phyloP scores from a whole-genome alignment of 2,888 invertebrate genomes.

The Stenodera caucasica region DNA sequence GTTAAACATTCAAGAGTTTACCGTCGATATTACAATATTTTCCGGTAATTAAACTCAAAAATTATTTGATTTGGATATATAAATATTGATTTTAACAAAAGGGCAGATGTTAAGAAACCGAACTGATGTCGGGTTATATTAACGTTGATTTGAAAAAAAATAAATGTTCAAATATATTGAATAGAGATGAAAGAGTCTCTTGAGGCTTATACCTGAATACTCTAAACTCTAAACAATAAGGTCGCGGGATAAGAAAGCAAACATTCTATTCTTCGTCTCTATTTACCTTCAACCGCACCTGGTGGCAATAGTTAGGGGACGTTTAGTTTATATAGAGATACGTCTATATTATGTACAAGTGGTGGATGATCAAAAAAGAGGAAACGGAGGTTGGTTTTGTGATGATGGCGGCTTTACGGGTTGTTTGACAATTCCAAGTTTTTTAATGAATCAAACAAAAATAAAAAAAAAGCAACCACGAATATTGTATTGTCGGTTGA shows the following conservation, averaged over 20 bases:
- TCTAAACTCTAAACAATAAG: slow-evolving; percentile 45
- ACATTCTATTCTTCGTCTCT: slow-evolving; percentile 41
- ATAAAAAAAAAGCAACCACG: no score
- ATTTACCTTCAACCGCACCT: slow-evolving; percentile 47
- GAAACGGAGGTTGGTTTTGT: neutral
- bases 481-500: no score
- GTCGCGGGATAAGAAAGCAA: slow-evolving; percentile 44
- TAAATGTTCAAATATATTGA: slow-evolving; percentile 29
- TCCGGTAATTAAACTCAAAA: slow-evolving; percentile 43
- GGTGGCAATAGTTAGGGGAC: slow-evolving; percentile 26
- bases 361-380: neutral
- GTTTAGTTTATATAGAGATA: neutral
- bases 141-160: slow-evolving; percentile 16
- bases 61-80: slow-evolving; percentile 38
- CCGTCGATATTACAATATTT: slow-evolving; percentile 43
- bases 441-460: neutral
- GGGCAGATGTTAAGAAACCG: slow-evolving; percentile 35
- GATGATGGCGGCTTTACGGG: neutral
- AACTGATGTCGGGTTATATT: slow-evolving; percentile 39
- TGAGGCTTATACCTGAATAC: slow-evolving; percentile 41
- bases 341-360: no score
- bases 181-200: slow-evolving; percentile 36
- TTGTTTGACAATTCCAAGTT: neutral
- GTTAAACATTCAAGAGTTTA: slow-evolving; percentile 33
- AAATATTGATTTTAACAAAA: slow-evolving; percentile 43